phyloP scores from a whole-genome alignment of 2,888 invertebrate genomes.

The Lithophane semibrunnea region DNA sequence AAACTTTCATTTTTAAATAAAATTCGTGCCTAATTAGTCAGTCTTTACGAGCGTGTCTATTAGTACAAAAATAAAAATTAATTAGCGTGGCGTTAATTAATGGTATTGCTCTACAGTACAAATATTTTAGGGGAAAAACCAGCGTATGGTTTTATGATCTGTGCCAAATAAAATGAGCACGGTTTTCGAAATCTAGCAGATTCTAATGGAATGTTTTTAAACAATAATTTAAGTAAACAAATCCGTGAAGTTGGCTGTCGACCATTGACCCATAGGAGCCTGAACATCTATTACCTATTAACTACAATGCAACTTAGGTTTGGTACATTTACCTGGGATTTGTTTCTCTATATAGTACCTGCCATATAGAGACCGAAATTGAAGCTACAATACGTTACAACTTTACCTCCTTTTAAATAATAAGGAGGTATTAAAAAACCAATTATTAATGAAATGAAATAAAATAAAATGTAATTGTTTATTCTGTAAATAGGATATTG shows the following conservation, averaged over 20 bases:
- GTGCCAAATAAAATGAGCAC: slow-evolving; percentile 5
- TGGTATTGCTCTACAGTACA: slow-evolving; percentile 13
- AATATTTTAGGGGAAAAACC: slow-evolving; percentile 26
- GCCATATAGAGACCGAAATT: not conserved
- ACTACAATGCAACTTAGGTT: not conserved
- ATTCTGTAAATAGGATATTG: too few species aligned
- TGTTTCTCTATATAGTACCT: not conserved
- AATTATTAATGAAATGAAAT: too few species aligned
- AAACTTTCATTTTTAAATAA: slow-evolving; percentile 44
- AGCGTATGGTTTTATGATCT: slow-evolving; percentile 25
- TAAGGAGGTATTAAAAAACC: not conserved
- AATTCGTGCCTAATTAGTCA: slow-evolving; percentile 52
- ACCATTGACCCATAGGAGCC: not conserved
- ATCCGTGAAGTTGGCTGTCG: too few species aligned
- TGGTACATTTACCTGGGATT: not conserved
- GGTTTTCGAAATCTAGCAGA: not conserved
- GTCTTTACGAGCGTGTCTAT: slow-evolving; percentile 34
- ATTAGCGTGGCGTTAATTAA: slow-evolving; percentile 54
- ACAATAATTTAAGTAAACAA: not conserved
- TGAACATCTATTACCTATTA: not conserved
- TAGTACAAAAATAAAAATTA: slow-evolving; percentile 56
- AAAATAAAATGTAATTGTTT: too few species aligned
- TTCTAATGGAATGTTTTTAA: not conserved
- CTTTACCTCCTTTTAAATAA: not conserved
- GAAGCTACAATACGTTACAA: not conserved